Conservation (phyloP, 2,888 invertebrate species). For the Amphipoea lucens region DNA sequence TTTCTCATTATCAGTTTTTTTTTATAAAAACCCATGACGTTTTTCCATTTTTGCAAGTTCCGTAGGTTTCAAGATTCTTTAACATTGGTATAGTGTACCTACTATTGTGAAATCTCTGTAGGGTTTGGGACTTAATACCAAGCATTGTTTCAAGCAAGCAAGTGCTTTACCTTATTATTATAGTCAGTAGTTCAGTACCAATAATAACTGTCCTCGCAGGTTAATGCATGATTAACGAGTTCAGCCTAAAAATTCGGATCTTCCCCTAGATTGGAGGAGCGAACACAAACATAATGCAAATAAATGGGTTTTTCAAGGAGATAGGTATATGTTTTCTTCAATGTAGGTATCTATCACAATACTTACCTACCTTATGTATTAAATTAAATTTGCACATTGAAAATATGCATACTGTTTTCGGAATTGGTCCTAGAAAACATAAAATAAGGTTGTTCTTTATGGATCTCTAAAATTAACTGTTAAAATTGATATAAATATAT, state of each 20-base stretch:
- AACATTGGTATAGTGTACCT: not conserved
- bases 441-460: not conserved
- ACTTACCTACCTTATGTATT: not conserved
- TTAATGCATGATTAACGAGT: not conserved
- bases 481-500: slow-evolving; percentile 10
- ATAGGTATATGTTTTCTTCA: not conserved
- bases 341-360: not conserved
- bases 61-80: slow-evolving; percentile 27
- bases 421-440: not conserved
- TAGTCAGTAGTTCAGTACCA: not conserved
- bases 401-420: not conserved
- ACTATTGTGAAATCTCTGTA: not conserved
- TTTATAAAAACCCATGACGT: not conserved
- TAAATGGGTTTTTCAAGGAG: not conserved
- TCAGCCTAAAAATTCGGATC: not conserved
- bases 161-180: not conserved
- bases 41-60: slow-evolving; percentile 16
- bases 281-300: not conserved
- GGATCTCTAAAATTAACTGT: slow-evolving; percentile 24
- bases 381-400: not conserved
- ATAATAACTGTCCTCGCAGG: not conserved
- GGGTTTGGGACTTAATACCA: not conserved
- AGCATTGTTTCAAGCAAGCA: not conserved
- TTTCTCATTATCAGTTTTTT: slow-evolving; percentile 30
- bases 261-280: not conserved